Percentiles rank a stretch among this genome's conserved stretches.
Evolutionary conservation across 2,888 invertebrate genomes (phyloP).

Genomic region (Scrobipalpa atriplicella): DNA sequence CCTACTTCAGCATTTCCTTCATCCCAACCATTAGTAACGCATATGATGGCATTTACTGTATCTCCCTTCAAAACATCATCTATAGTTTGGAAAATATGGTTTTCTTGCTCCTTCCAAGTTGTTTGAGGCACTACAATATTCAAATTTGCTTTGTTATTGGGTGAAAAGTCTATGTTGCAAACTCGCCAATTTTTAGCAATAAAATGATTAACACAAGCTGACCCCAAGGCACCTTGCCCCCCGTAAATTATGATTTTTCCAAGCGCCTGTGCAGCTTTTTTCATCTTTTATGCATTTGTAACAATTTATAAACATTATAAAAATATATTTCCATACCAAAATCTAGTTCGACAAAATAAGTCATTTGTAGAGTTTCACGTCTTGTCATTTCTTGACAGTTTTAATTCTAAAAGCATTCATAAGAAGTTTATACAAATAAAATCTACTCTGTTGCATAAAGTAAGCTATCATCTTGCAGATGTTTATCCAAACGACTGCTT

Average conservation of each 20-base stretch:
- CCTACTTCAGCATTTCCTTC: constrained; percentile 80
- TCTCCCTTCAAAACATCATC: neutral
- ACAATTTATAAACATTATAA: neutral
- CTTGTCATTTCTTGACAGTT: no score
- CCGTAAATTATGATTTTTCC: constrained; percentile 11
- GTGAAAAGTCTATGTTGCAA: neutral
- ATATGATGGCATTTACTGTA: constrained; percentile 72
- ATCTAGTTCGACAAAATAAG: no score
- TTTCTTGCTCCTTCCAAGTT: constrained; percentile 2
- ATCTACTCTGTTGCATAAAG: no score
- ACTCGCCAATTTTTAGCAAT: neutral
- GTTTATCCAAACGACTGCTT: constrained; percentile 93
- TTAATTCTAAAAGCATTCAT: no score
- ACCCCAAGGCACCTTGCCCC: constrained; percentile 1
- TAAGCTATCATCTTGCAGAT: constrained; percentile 52
- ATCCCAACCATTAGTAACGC: constrained; percentile 97
- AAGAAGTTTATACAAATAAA: no score
- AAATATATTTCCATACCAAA: no score
- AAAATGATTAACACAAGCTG: constrained; percentile 6
- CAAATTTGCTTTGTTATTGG: neutral
- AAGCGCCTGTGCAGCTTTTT: neutral
- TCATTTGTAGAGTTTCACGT: no score
- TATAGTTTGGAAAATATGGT: neutral
- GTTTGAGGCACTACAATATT: neutral
- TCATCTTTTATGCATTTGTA: neutral